Evolutionary conservation across 2,888 invertebrate species (phyloP), one percentile per base, ranked within the genome.

Genomic region (Branchinecta sandiegonensis): DNA sequence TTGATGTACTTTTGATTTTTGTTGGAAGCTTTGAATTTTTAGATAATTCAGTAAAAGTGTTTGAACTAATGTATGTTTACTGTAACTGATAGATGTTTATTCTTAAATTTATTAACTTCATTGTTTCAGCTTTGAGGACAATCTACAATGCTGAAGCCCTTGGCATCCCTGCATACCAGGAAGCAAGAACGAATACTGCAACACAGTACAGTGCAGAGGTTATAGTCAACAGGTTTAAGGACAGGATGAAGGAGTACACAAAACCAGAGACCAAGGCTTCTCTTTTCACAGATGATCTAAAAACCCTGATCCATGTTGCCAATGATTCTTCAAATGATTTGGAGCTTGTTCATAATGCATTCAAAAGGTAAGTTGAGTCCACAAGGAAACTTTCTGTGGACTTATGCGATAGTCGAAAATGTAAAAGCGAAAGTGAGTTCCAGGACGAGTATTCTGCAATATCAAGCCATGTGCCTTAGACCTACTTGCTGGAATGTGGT

Each of bases 241-340:
- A n/a, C 9, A 56, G 63, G 63, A 56, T 56, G 63, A 23, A n/a
- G 14, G 14, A 56, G 63, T 23, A 56, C n/a, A 23, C 63, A 17
- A n/a, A 56, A 56, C 63, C 63, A 56, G 63, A 56, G 23, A 23
- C 63, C 63, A 56, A 10, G 23, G 63, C 14, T n/a, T 17, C 23
- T n/a, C 63, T 56, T 8, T 56, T 56, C 23, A 56, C 23, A 56
- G 63, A 56, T 17, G 63, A 56, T 56, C n/a, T 56, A 9, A 56
- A 56, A 56, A 56, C 63, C 23, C 63, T 56, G 8, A n/a, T 56
- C 23, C 63, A 56, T 56, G 63, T 56, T 56, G 63, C 63, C 9
- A 23, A 56, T 56, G 63, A 56, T 17, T 17, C 14, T 56, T 37
- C 37, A 37, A 37, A 37, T 5, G 63, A 56, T 56, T 8, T 23